Evolutionary conservation across 2,888 invertebrate species (phyloP).

Genomic region (Atrina japonica): DNA sequence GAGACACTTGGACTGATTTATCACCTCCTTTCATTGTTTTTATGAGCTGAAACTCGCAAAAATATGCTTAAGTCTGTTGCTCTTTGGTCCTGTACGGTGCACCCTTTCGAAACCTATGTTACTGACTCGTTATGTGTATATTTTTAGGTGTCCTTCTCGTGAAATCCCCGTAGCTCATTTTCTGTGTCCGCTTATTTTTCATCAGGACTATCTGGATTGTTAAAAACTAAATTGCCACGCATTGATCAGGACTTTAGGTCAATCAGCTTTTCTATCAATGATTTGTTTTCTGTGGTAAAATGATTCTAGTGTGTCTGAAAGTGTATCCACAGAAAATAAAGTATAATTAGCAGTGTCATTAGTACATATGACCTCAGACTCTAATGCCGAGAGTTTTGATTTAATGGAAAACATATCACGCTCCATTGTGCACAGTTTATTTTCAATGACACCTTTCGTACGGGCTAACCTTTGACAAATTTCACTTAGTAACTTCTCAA

Average conservation of each 20-base stretch:
- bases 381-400: background rate
- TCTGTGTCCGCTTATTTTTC: background rate
- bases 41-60: background rate
- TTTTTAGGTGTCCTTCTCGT: background rate
- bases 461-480: background rate
- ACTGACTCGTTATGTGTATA: background rate
- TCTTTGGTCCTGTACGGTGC: background rate
- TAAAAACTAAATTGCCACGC: background rate
- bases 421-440: background rate
- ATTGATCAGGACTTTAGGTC: constrained; percentile 3
- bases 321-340: background rate
- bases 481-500: background rate
- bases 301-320: background rate
- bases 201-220: background rate
- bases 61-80: background rate
- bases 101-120: background rate
- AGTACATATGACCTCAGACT: background rate
- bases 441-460: background rate
- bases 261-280: background rate
- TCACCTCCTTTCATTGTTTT: background rate
- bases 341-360: constrained; percentile 1
- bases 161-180: background rate
- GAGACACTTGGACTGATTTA: background rate
- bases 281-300: background rate
- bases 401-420: background rate